Conservation (phyloP, 2,797 vertebrate genomes). For the Arremon brunneinucha region DNA sequence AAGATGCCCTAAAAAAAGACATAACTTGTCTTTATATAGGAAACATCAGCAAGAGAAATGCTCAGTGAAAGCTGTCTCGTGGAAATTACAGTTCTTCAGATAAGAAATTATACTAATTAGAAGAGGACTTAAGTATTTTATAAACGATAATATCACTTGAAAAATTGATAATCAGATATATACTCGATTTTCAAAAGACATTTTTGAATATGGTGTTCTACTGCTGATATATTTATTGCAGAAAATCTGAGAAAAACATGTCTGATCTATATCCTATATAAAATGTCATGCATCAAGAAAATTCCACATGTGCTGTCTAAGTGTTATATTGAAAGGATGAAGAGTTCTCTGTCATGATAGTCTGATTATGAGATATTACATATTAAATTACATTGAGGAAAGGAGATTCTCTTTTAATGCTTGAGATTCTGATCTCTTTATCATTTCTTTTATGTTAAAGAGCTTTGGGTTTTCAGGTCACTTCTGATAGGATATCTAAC, state of each 20-base stretch:
- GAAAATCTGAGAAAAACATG: background rate
- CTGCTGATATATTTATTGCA: background rate
- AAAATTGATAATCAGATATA: background rate
- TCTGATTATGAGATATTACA: constrained; percentile 21
- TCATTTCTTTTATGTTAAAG: constrained; percentile 15
- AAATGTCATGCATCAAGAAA: constrained; percentile 47
- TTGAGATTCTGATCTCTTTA: constrained; percentile 15
- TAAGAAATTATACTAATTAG: constrained; percentile 26
- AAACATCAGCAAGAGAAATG: background rate
- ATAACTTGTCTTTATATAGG: background rate
- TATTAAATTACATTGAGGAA: constrained; percentile 2
- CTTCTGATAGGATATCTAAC: constrained; percentile 43
- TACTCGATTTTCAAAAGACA: background rate
- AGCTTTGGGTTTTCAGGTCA: constrained; percentile 11
- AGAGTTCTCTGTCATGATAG: constrained; percentile 36
- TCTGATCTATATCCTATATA: background rate
- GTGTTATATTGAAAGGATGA: constrained; percentile 28
- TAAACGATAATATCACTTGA: background rate
- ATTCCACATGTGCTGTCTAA: constrained; percentile 8
- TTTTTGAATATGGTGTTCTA: background rate
- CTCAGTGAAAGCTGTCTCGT: background rate
- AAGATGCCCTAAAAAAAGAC: background rate
- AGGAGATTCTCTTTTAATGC: background rate
- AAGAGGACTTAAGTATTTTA: constrained; percentile 11
- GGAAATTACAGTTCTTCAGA: background rate